Evolutionary conservation across 2,113 vertebrate species (phyloP).

Genomic region (Micronycteris hirsuta): DNA sequence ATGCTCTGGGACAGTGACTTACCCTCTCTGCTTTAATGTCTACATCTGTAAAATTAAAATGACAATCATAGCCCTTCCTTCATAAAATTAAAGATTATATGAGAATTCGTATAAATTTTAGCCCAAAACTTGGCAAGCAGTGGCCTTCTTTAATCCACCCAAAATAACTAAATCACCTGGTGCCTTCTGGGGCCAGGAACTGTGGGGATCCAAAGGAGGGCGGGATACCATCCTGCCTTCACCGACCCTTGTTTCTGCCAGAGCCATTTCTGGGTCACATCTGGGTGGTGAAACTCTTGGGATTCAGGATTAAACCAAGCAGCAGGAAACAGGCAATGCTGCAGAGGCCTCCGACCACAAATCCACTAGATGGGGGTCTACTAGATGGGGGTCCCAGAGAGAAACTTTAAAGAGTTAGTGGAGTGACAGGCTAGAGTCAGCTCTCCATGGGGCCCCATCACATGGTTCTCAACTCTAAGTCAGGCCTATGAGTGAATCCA

Average conservation of each 20-base stretch:
- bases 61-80: no score
- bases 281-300: neutral
- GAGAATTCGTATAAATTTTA: neutral
- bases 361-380: fast-evolving
- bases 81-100: neutral
- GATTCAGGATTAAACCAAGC: neutral
- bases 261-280: neutral
- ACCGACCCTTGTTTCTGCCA: neutral
- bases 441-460: fast-evolving
- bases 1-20: neutral
- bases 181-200: neutral
- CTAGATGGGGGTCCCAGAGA: fast-evolving
- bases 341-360: neutral
- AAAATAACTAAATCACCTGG: neutral
- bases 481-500: fast-evolving
- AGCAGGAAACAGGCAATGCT: neutral
- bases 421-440: no score
- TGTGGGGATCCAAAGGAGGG: neutral
- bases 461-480: neutral
- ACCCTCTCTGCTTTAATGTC: neutral
- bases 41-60: neutral
- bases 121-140: neutral
- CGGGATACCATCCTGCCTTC: neutral
- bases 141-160: neutral
- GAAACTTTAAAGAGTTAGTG: neutral